Evolutionary conservation across 2,797 vertebrate genomes (phyloP), one percentile per base, ranked within the genome.

Genomic region (Cryptoprocta ferox): DNA sequence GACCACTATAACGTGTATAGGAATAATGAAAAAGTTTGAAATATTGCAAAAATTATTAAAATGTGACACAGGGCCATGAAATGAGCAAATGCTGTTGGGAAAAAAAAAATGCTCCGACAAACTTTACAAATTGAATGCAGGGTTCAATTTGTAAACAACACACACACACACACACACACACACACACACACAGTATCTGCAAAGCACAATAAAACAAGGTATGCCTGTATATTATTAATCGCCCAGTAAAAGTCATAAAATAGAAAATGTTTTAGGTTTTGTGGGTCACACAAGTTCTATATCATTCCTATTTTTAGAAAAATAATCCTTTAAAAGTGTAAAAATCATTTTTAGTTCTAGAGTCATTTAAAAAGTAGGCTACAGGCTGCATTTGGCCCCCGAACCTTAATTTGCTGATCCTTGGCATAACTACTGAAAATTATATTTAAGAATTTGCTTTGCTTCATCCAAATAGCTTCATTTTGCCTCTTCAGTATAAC

Each of bases 381-480:
- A 3, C 1, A 84, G 18, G 6, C 63, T 32, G 39, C 83, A 68
- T 70, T 78, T 81, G 24, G 50, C 13, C 30, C 19, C 12, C n/a
- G 50, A 45, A 56, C 19, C 28, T 79, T 89, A 61, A 65, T 80
- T 83, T 96, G 56, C 32, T 89, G 45, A 92, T 82, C 4, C 10
- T 35, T 91, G 2, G 37, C 48, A 87, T 76, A 95, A 94, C 28
- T 73, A 78, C 48, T 91, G 45, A 32, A 95, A 93, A 94, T 53
- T 83, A 39, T 56, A 30, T 82, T 84, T 71, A 53, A 82, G 16
- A 71, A 87, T 76, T 81, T 92, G 39, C 53, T 94, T 93, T 94
- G 21, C 24, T 93, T 88, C n/a, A 81, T 53, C 63, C 18, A 91
- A 95, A 63, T 35, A 87, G 5, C 28, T 84, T 76, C 37, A 39